These are phyloP conservation scores for Danio jaintianensis DNA, from an alignment of 2,797 vertebrate genomes.

Conservation along the genomic window DNA sequence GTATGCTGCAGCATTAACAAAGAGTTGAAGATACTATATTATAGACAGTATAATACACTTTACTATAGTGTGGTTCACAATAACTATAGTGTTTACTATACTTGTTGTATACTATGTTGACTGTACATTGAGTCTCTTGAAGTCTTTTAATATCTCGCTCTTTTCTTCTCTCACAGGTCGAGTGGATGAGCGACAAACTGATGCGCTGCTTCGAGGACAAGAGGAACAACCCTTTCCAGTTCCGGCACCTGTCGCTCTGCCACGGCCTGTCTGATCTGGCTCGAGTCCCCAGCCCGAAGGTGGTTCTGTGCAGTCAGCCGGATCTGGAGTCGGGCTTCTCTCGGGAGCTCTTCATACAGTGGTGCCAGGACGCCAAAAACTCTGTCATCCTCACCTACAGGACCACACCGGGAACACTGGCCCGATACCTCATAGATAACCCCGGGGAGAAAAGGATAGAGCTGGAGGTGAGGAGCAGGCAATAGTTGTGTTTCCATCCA, in stretches of 20 bases:
- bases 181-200: conserved; percentile 99
- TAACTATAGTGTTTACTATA: no score
- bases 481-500: no score
- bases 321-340: conserved; percentile 98
- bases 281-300: conserved; percentile 95
- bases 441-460: conserved; percentile 94
- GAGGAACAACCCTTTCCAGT: conserved; percentile 98
- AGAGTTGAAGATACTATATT: no score
- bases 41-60: no score
- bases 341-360: conserved; percentile 96
- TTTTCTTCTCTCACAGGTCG: conserved; percentile 82
- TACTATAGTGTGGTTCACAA: no score
- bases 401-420: conserved; percentile 95
- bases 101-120: no score
- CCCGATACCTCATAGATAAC: conserved; percentile 94
- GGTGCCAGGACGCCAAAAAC: conserved; percentile 95
- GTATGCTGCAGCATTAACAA: no score
- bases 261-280: conserved; percentile 94
- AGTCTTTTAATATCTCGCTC: no score
- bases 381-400: conserved; percentile 96
- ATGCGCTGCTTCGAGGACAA: conserved; percentile 99
- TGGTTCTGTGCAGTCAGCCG: conserved; percentile 97
- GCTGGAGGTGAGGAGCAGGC: conserved; percentile 93
- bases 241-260: conserved; percentile 94
- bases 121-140: no score